phyloP scores from a whole-genome alignment of 2,113 vertebrate genomes.

The Prochilodus magdalenae region DNA sequence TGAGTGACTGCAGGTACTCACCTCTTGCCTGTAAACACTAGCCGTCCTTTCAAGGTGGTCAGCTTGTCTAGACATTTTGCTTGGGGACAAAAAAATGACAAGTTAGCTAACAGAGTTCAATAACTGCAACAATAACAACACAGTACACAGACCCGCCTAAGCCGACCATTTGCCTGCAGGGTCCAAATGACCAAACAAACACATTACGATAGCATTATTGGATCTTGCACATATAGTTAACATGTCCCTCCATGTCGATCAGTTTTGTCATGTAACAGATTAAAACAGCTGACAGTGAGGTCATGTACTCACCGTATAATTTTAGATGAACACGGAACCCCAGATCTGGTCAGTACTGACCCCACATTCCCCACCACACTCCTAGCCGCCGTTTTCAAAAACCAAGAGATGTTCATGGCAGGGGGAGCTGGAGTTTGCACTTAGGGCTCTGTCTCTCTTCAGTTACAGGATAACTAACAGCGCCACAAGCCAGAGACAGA shows the following conservation, averaged over 20 bases:
- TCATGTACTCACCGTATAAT: slow-evolving; percentile 73
- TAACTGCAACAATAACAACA: not conserved
- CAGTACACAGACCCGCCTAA: not conserved
- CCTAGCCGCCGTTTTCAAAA: slow-evolving; percentile 70
- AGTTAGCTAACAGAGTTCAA: not conserved
- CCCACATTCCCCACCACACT: slow-evolving; percentile 57
- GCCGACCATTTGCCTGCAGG: too few species aligned
- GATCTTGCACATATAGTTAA: too few species aligned
- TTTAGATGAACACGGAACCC: slow-evolving; percentile 61
- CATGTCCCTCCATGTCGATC: too few species aligned
- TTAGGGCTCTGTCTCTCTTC: not conserved
- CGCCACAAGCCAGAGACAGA: too few species aligned
- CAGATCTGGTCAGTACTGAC: slow-evolving; percentile 40
- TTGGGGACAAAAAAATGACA: slow-evolving; percentile 59
- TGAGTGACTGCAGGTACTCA: slow-evolving; percentile 67
- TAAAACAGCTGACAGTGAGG: not conserved
- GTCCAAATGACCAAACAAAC: too few species aligned
- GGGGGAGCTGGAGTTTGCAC: not conserved
- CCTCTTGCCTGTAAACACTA: slow-evolving; percentile 84
- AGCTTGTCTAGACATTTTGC: slow-evolving; percentile 84
- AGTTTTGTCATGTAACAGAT: too few species aligned
- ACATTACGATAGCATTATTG: too few species aligned
- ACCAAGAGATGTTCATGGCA: slow-evolving; percentile 66
- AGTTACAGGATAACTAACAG: not conserved
- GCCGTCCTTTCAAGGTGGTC: slow-evolving; percentile 92